phyloP scores from a whole-genome alignment of 1,140 invertebrate species.

The Camponotus pennsylvanicus region DNA sequence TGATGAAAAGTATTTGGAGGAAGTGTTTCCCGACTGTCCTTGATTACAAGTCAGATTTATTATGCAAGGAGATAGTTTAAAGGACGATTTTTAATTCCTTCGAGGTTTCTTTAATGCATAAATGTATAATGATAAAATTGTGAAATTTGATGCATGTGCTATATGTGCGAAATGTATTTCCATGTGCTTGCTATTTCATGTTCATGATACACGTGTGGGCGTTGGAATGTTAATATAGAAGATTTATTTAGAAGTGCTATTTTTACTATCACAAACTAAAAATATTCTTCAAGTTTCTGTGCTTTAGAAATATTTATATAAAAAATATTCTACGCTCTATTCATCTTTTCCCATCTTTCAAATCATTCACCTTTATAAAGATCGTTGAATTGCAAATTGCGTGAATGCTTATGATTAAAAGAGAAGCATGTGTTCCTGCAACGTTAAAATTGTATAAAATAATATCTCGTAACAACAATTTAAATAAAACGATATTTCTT shows the following conservation, averaged over 20 bases:
- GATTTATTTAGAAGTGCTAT: too few relatives aligned
- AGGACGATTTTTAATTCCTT: conserved; percentile 32
- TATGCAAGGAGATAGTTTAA: conserved; percentile 44
- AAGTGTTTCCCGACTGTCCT: conserved; percentile 47
- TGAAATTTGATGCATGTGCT: neutral
- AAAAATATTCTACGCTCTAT: conserved; percentile 10
- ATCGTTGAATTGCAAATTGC: conserved; percentile 23
- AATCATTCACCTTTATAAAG: conserved; percentile 34
- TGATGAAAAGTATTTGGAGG: conserved; percentile 28
- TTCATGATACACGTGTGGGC: neutral
- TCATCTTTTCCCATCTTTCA: neutral
- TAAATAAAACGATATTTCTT: conserved; percentile 28
- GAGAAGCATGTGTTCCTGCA: neutral
- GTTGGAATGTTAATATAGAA: conserved; percentile 17
- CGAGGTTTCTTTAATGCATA: conserved; percentile 12
- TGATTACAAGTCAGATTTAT: conserved; percentile 58
- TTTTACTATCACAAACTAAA: conserved; percentile 15
- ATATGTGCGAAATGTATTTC: neutral
- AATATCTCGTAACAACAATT: conserved; percentile 27
- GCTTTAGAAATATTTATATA: conserved; percentile 5
- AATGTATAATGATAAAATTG: conserved; percentile 19
- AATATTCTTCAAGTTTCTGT: neutral
- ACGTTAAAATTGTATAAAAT: conserved; percentile 39
- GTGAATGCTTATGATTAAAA: neutral
- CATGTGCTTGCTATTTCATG: neutral